Evolutionary conservation across 2,888 invertebrate genomes (phyloP).

Genomic region (Harpalus rufipes): DNA sequence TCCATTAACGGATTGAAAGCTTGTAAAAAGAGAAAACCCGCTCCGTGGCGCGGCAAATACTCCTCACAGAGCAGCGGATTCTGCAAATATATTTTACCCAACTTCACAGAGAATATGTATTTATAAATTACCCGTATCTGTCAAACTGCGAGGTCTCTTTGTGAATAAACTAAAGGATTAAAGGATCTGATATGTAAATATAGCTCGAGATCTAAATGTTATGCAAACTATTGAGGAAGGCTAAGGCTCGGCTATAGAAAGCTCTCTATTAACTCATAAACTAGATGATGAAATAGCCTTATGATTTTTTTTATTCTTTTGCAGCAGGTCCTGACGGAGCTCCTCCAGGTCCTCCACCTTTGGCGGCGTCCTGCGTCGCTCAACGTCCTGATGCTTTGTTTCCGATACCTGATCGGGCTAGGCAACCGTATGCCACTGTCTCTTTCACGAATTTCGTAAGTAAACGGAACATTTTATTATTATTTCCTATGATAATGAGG

Average conservation of each 20-base stretch:
- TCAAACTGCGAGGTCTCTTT: conserved; percentile 55
- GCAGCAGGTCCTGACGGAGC: conserved; percentile 73
- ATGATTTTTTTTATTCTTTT: conserved; percentile 1
- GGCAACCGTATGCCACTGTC: conserved; percentile 60
- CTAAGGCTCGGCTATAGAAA: background rate
- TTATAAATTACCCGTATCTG: conserved; percentile 61
- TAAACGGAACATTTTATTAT: too few relatives aligned
- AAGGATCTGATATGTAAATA: conserved; percentile 56
- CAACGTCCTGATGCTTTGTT: conserved; percentile 75
- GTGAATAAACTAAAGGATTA: conserved; percentile 53
- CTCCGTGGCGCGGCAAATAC: background rate
- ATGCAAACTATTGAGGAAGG: conserved; percentile 37
- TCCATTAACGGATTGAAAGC: conserved; percentile 5
- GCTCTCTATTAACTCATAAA: too few relatives aligned
- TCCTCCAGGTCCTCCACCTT: conserved; percentile 55
- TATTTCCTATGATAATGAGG: too few relatives aligned
- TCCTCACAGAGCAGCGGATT: conserved; percentile 26
- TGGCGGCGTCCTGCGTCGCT: conserved; percentile 71
- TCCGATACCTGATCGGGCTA: conserved; percentile 72
- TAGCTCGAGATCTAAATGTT: conserved; percentile 41
- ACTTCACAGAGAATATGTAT: conserved; percentile 59
- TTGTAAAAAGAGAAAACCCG: background rate
- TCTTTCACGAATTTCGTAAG: conserved; percentile 71
- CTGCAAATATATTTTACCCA: conserved; percentile 38
- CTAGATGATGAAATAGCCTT: too few relatives aligned